Conservation (phyloP, 2,888 invertebrate species). For the Syrista parreyssii region DNA sequence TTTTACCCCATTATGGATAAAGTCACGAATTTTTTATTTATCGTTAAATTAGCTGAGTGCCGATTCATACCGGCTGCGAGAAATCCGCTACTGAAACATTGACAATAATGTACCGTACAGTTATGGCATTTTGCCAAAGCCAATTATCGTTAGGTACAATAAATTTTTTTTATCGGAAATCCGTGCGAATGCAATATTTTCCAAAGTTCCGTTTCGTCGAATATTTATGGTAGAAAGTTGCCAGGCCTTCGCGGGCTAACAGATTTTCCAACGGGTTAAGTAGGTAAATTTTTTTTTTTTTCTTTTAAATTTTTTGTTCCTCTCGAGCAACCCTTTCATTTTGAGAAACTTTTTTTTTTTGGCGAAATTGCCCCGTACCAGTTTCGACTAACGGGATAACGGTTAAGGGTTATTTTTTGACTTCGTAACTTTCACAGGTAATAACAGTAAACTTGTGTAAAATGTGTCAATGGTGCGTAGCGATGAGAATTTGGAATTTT, state of each 20-base stretch:
- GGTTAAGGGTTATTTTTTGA: no score
- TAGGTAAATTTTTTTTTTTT: neutral
- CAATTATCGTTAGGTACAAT: neutral
- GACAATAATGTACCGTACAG: neutral
- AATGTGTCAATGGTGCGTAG: no score
- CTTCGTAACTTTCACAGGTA: no score
- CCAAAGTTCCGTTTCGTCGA: neutral
- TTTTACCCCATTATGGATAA: neutral
- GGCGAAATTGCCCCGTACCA: no score
- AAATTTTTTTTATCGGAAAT: neutral
- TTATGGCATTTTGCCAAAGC: neutral
- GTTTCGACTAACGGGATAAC: no score
- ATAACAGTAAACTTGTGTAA: no score
- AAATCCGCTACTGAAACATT: neutral
- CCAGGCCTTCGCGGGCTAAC: neutral
- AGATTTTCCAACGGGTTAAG: neutral
- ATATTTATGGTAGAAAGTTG: neutral
- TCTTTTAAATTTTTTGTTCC: no score
- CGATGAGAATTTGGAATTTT: no score
- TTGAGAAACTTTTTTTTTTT: no score
- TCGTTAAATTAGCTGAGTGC: neutral
- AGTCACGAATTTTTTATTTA: neutral
- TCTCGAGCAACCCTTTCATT: no score
- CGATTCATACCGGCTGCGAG: neutral
- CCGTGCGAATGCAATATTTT: neutral